A percentile compares a stretch with the other conserved stretches of the same genome.
Conservation (phyloP, 2,113 vertebrate genomes). For the Lamprotornis superbus region DNA sequence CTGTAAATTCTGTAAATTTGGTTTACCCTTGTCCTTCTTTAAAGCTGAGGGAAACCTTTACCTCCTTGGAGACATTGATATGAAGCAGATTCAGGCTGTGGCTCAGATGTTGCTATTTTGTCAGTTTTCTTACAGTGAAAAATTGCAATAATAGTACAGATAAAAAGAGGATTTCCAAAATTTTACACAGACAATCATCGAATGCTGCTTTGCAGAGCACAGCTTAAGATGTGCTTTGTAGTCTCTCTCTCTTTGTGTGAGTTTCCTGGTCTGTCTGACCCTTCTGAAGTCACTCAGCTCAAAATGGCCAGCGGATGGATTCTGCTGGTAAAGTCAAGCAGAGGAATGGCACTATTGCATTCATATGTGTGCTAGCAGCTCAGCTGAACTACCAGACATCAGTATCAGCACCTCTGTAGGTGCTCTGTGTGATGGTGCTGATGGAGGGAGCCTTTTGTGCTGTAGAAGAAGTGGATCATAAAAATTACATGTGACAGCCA, state of each 20-base stretch:
- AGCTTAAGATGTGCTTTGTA: background rate
- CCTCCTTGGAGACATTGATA: background rate
- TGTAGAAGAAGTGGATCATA: background rate
- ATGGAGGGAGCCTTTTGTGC: background rate
- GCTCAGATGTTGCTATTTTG: background rate
- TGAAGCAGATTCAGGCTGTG: background rate
- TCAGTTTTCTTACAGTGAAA: background rate
- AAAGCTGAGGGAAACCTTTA: background rate
- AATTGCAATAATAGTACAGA: background rate
- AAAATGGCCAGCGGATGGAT: accelerated
- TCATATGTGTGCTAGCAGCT: background rate
- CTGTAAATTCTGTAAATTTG: background rate
- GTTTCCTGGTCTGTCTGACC: background rate
- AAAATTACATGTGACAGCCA: background rate
- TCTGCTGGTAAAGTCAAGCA: background rate
- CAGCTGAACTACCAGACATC: background rate
- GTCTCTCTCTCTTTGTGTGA: background rate
- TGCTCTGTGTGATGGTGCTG: background rate
- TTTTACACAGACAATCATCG: background rate
- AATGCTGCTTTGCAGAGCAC: background rate
- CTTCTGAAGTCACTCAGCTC: background rate
- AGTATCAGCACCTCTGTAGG: background rate
- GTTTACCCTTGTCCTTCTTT: background rate
- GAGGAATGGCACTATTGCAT: background rate
- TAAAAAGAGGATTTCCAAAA: background rate